These are phyloP conservation scores for Tringa solitaria DNA, from an alignment of 2,113 vertebrate genomes.

Conservation along the genomic window DNA sequence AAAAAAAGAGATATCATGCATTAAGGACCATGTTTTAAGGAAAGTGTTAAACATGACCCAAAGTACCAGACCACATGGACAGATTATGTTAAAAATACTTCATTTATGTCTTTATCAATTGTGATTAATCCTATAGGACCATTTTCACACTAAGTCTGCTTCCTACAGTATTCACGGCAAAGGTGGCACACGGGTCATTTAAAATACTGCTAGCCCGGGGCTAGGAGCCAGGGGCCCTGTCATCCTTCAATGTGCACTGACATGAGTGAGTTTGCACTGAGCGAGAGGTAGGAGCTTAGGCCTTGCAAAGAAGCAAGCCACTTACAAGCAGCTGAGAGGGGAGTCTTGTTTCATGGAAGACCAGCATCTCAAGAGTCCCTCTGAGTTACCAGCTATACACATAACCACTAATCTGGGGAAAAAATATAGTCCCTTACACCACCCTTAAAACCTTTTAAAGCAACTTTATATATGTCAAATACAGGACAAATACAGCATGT, in stretches of 20 bases:
- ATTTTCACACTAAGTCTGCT: not conserved
- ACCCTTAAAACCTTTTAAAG: not conserved
- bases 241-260: not conserved
- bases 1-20: not conserved
- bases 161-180: not conserved
- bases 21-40: not conserved
- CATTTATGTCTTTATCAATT: not conserved
- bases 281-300: not conserved
- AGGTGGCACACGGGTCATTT: not conserved
- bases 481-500: not conserved
- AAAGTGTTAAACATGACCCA: not conserved
- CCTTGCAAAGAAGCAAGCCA: not conserved
- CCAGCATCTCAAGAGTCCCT: not conserved
- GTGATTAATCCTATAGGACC: not conserved
- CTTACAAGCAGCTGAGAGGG: not conserved
- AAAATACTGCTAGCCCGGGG: not conserved
- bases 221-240: not conserved
- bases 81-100: not conserved
- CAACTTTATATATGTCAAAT: not conserved
- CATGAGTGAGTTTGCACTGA: not conserved
- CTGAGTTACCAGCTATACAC: fast-evolving
- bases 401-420: not conserved
- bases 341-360: not conserved
- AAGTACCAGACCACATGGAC: not conserved
- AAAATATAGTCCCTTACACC: not conserved